Evolutionary conservation across 2,888 invertebrate species (phyloP).

Genomic region (Athalia rosae): DNA sequence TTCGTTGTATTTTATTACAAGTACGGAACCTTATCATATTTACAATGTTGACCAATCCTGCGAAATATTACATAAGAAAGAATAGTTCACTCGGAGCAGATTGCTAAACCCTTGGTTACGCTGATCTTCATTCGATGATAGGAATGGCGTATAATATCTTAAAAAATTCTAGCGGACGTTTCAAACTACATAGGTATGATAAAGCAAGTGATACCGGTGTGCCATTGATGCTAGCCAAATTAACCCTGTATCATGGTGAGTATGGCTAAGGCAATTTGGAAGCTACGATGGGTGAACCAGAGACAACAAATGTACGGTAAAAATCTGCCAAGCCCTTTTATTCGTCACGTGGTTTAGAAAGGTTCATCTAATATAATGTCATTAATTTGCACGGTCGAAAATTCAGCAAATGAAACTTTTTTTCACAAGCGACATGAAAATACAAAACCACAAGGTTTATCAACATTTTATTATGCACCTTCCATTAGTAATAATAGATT

Average conservation of each 20-base stretch:
- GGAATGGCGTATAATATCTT: not conserved
- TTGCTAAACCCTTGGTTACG: conserved; percentile 7
- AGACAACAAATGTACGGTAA: not conserved
- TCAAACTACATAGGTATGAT: too few relatives aligned
- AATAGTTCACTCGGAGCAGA: conserved; percentile 62
- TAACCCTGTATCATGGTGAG: not conserved
- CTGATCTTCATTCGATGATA: not conserved
- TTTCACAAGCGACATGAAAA: conserved; percentile 52
- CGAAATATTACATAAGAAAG: conserved; percentile 66
- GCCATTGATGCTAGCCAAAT: not conserved
- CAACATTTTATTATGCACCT: conserved; percentile 51
- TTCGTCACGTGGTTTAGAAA: too few relatives aligned
- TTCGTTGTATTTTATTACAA: conserved; percentile 69
- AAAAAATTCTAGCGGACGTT: not conserved
- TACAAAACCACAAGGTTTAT: conserved; percentile 54
- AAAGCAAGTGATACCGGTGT: too few relatives aligned
- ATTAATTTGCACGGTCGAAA: conserved; percentile 53
- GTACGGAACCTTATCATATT: conserved; percentile 67
- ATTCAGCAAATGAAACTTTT: conserved; percentile 52
- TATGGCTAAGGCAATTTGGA: not conserved
- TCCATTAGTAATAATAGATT: conserved; percentile 52
- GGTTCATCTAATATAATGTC: not conserved
- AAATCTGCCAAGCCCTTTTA: not conserved
- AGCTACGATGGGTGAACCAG: not conserved
- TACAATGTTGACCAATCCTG: conserved; percentile 67